Evolutionary conservation across 2,113 vertebrate genomes (phyloP).

Genomic region (Phasianus colchicus): DNA sequence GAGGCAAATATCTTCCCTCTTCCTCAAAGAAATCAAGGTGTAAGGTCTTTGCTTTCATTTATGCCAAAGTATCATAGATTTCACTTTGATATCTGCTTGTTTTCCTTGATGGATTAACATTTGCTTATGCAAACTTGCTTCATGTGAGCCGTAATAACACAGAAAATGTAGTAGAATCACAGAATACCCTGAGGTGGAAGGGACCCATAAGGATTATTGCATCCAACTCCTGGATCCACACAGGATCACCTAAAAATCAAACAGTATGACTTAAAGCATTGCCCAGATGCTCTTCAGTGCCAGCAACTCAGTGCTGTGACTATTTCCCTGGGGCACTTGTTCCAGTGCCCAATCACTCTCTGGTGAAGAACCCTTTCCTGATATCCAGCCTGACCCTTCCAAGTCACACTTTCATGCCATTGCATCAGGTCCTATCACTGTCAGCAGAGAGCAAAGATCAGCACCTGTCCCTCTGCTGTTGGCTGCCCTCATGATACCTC

Average conservation of each 20-base stretch:
- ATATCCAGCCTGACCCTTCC: neutral
- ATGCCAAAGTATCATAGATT: neutral
- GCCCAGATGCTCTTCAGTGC: no score
- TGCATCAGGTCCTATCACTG: neutral
- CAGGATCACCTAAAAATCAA: no score
- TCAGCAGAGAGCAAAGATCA: no score
- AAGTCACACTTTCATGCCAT: neutral
- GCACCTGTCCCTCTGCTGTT: no score
- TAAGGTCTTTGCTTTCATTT: neutral
- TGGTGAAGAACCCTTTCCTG: neutral
- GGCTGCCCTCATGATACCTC: no score
- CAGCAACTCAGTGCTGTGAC: no score
- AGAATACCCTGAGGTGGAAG: no score
- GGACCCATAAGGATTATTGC: no score
- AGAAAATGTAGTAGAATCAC: neutral
- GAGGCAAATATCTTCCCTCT: neutral
- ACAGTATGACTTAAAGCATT: no score
- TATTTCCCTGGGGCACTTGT: no score
- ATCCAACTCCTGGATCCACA: no score
- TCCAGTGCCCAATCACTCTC: neutral
- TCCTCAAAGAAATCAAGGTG: neutral
- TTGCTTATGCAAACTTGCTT: neutral
- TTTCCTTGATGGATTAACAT: neutral
- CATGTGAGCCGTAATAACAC: neutral
- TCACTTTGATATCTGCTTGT: neutral